Conservation (phyloP, 1,140 invertebrate species). For the Asbolus verrucosus region DNA sequence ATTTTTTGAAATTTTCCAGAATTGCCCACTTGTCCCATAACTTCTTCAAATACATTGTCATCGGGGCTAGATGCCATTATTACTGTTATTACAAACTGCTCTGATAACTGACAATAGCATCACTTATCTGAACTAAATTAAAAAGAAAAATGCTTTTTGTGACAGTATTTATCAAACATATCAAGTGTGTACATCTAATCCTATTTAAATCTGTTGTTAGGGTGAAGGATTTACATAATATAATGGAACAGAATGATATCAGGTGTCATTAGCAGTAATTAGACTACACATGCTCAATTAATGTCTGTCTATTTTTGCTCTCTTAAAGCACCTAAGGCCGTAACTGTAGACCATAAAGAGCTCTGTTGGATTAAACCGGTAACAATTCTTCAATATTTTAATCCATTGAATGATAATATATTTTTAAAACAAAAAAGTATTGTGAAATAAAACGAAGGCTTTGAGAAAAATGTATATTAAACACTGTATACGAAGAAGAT, state of each 20-base stretch:
- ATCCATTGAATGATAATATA: background rate
- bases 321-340: background rate
- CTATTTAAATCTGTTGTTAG: background rate
- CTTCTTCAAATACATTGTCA: slow-evolving; percentile 47
- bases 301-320: background rate
- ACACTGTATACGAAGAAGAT: background rate
- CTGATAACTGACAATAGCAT: too few species aligned
- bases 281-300: too few species aligned
- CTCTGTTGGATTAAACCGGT: background rate
- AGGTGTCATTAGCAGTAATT: slow-evolving; percentile 5
- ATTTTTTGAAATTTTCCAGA: slow-evolving; percentile 68
- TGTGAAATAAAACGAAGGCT: background rate
- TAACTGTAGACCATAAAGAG: slow-evolving; percentile 3
- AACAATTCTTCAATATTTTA: background rate
- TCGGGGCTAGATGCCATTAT: background rate
- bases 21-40: slow-evolving; percentile 67
- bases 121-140: too few species aligned
- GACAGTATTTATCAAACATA: too few species aligned
- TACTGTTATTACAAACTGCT: too few species aligned
- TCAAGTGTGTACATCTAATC: too few species aligned
- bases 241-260: background rate
- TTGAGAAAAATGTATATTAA: too few species aligned
- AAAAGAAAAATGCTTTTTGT: too few species aligned
- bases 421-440: background rate
- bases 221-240: slow-evolving; percentile 16